A percentile compares a stretch with the other conserved stretches of the same genome.
phyloP scores from a whole-genome alignment of 2,797 vertebrate species.

The Spheniscus humboldti region DNA sequence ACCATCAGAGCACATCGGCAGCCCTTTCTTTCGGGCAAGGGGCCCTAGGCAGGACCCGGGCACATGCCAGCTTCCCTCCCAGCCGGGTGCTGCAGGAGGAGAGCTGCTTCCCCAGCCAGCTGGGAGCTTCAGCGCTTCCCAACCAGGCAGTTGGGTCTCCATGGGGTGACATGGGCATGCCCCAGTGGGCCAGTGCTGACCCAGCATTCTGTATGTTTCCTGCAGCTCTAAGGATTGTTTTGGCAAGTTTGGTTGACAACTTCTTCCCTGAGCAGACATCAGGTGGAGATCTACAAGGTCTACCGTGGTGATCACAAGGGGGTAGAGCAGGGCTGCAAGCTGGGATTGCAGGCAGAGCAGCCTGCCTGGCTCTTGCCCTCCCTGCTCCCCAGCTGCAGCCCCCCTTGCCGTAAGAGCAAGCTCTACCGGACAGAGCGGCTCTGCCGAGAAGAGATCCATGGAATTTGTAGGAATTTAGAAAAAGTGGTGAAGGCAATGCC shows the following conservation, averaged over 20 bases:
- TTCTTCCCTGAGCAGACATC: neutral
- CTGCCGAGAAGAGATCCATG: accelerated
- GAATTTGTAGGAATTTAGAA: neutral
- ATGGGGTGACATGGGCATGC: accelerated
- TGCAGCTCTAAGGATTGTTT: neutral
- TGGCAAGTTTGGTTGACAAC: neutral
- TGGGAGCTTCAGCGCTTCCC: neutral
- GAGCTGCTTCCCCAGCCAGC: neutral
- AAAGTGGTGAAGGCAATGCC: neutral
- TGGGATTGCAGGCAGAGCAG: accelerated
- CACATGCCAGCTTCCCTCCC: neutral
- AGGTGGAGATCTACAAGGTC: neutral
- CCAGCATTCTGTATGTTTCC: neutral
- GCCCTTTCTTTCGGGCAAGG: neutral
- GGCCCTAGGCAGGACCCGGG: neutral
- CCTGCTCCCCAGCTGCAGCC: neutral
- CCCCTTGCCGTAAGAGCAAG: neutral
- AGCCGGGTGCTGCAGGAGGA: accelerated
- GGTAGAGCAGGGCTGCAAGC: neutral
- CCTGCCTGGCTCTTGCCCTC: neutral
- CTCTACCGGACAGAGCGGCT: neutral
- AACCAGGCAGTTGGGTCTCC: neutral
- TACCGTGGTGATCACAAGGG: accelerated
- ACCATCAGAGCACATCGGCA: accelerated
- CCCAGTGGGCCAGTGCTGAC: accelerated